These are phyloP conservation scores for Phyllostomus discolor DNA, from an alignment of 2,113 vertebrate genomes.

Conservation along the genomic window DNA sequence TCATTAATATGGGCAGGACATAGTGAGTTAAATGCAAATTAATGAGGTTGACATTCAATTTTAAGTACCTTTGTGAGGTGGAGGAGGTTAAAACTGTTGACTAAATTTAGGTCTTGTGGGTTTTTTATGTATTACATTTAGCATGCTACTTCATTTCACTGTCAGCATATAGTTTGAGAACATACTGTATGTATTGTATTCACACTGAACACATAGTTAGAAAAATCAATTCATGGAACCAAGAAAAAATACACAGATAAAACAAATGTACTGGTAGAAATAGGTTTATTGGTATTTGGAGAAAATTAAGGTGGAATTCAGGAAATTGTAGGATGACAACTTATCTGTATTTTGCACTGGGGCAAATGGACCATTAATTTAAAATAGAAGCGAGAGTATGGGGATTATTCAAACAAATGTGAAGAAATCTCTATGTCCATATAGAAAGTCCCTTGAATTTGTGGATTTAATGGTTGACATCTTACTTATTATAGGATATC, in stretches of 20 bases:
- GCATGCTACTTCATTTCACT: background rate
- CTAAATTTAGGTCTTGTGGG: background rate
- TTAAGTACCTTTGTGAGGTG: background rate
- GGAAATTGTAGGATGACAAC: background rate
- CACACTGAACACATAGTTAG: background rate
- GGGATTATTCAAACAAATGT: background rate
- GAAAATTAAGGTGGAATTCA: constrained; percentile 1
- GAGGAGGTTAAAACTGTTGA: background rate
- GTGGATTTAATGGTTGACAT: background rate
- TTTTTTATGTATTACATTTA: constrained; percentile 22
- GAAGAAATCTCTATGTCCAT: background rate
- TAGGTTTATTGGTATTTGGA: background rate
- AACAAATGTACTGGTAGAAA: background rate
- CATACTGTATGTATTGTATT: background rate
- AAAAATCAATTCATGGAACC: constrained; percentile 29
- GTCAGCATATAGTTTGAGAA: background rate
- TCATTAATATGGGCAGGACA: background rate
- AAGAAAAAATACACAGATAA: background rate
- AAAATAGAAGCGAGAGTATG: background rate
- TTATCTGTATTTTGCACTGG: background rate
- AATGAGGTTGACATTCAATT: background rate
- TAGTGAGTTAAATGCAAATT: background rate
- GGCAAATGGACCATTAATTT: background rate
- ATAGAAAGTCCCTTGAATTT: background rate
- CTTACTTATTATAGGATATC: background rate